These are phyloP conservation scores for Alosa alosa DNA, from an alignment of 2,113 vertebrate species.

Conservation along the genomic window DNA sequence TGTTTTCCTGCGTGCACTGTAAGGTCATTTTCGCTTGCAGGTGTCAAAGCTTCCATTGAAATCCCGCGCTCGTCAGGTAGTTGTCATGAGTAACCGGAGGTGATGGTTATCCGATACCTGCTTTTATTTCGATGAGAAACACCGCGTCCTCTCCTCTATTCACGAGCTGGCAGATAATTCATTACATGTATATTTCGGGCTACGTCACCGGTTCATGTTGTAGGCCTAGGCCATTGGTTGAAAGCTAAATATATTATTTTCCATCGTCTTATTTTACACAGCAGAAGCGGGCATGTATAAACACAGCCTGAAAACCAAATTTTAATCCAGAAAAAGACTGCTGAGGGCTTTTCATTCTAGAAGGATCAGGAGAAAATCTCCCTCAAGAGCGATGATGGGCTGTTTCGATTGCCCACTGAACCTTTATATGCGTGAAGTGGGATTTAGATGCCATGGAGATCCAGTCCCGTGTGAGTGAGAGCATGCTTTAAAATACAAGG, in stretches of 20 bases:
- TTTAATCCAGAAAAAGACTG: background rate
- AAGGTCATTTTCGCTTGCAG: constrained; percentile 25
- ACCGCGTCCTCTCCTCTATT: background rate
- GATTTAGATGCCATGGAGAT: background rate
- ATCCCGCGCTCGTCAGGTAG: constrained; percentile 22
- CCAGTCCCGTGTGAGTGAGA: background rate
- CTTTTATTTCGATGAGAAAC: constrained; percentile 16
- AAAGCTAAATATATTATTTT: constrained; percentile 5
- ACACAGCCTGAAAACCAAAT: background rate
- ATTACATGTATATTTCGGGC: background rate
- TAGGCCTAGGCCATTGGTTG: background rate
- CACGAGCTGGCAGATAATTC: background rate
- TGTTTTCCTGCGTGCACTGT: constrained; percentile 26
- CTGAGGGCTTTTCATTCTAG: background rate
- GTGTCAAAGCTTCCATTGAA: constrained; percentile 25
- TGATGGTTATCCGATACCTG: constrained; percentile 23
- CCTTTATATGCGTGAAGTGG: background rate
- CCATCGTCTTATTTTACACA: background rate
- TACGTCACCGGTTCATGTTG: constrained; percentile 4
- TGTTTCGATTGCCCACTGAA: background rate
- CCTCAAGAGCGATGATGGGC: background rate
- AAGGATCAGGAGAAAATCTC: background rate
- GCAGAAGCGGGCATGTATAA: background rate
- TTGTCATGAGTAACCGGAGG: constrained; percentile 27
- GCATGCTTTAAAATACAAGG: background rate